A percentile compares a stretch with the other conserved stretches of the same genome.
Conservation (phyloP, 2,797 vertebrate genomes). For the Tapirus indicus region DNA sequence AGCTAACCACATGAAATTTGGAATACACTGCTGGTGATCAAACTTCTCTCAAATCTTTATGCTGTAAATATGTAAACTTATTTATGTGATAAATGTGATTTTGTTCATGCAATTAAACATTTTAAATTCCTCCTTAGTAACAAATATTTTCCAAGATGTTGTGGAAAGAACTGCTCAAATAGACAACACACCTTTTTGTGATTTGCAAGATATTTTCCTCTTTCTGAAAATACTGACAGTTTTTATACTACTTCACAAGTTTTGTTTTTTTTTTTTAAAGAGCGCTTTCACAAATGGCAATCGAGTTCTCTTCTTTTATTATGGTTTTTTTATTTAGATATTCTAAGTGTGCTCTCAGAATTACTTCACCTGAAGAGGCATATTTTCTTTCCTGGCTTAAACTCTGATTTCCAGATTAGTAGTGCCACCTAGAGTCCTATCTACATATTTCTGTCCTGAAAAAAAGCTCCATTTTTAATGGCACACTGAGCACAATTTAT, state of each 20-base stretch:
- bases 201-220: neutral
- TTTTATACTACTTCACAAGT: neutral
- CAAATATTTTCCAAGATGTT: neutral
- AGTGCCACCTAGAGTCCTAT: neutral
- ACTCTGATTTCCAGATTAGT: neutral
- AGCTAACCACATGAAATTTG: neutral
- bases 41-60: neutral
- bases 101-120: neutral
- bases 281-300: neutral
- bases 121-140: neutral
- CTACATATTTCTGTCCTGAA: neutral
- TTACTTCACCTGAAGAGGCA: neutral
- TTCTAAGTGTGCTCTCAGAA: neutral
- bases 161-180: neutral
- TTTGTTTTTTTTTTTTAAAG: neutral
- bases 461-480: neutral
- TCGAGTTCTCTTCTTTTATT: neutral
- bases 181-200: neutral
- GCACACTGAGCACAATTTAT: neutral
- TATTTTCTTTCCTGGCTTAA: neutral
- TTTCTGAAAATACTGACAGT: neutral
- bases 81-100: neutral
- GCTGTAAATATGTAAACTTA: neutral
- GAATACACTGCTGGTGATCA: neutral
- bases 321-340: neutral